These are phyloP conservation scores for Hemicentrotus pulcherrimus DNA, from an alignment of 35 echinoderm and acorn worm genomes.

Conservation along the genomic window DNA sequence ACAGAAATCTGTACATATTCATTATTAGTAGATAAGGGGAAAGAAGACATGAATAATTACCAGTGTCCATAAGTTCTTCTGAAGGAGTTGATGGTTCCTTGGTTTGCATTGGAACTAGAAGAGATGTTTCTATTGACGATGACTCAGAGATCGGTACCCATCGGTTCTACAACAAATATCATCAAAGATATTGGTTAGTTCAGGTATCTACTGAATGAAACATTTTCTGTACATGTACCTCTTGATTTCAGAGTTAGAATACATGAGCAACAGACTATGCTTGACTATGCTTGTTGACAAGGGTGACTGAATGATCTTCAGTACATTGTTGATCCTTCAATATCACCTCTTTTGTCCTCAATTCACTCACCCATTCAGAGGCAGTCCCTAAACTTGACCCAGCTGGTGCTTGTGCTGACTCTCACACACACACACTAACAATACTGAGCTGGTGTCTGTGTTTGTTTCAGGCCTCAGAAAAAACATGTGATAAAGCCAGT, in stretches of 20 bases:
- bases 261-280: background rate
- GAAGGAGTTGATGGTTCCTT: slow-evolving; percentile 70
- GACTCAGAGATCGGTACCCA: slow-evolving; percentile 93
- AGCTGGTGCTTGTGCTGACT: background rate
- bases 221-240: no score
- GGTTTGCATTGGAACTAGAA: slow-evolving; percentile 75
- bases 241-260: no score
- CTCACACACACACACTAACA: background rate
- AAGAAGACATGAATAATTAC: background rate
- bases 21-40: background rate
- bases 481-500: background rate
- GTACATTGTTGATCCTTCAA: background rate
- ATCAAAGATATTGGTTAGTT: background rate
- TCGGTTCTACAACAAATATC: slow-evolving; percentile 57
- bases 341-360: background rate
- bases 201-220: no score
- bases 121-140: slow-evolving; percentile 68
- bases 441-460: background rate
- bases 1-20: background rate
- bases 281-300: background rate
- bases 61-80: slow-evolving; percentile 65
- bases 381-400: background rate
- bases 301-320: background rate
- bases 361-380: background rate
- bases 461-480: background rate